Percentiles rank a stretch among this genome's conserved stretches.
phyloP scores from a whole-genome alignment of 2,888 invertebrate species.

The Apamea monoglypha region DNA sequence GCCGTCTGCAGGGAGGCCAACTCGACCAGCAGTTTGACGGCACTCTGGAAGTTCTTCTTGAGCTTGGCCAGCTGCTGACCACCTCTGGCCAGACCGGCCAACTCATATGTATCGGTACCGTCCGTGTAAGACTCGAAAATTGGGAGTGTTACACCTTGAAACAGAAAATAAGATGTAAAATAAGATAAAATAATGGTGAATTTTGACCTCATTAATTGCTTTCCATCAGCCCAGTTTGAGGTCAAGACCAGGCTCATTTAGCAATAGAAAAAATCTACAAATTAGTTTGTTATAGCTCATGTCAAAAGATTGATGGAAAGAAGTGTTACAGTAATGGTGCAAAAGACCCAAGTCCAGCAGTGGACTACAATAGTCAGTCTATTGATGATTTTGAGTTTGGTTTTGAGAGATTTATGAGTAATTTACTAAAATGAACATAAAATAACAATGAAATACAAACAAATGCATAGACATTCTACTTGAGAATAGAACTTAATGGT shows the following conservation, averaged over 20 bases:
- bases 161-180: neutral
- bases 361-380: too few species aligned
- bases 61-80: conserved; percentile 99
- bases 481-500: neutral
- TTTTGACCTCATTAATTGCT: too few species aligned
- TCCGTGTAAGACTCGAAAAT: conserved; percentile 98
- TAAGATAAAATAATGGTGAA: neutral
- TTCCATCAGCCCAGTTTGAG: too few species aligned
- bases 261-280: too few species aligned
- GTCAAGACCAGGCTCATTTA: too few species aligned
- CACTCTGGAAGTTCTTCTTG: conserved; percentile 99
- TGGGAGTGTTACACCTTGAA: conserved; percentile 97
- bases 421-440: neutral
- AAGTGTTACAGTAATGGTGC: too few species aligned
- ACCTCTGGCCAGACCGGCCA: conserved; percentile 98
- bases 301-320: too few species aligned
- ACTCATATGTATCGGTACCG: conserved; percentile 98
- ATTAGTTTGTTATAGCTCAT: too few species aligned
- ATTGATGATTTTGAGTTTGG: too few species aligned
- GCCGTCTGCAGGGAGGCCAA: conserved; percentile 99
- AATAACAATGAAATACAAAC: neutral
- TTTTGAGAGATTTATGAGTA: too few species aligned
- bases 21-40: conserved; percentile 98
- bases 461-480: conserved; percentile 5
- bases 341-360: too few species aligned